These are phyloP conservation scores for Drosophila yakuba DNA, from an alignment of 1,140 invertebrate species.

Conservation along the genomic window DNA sequence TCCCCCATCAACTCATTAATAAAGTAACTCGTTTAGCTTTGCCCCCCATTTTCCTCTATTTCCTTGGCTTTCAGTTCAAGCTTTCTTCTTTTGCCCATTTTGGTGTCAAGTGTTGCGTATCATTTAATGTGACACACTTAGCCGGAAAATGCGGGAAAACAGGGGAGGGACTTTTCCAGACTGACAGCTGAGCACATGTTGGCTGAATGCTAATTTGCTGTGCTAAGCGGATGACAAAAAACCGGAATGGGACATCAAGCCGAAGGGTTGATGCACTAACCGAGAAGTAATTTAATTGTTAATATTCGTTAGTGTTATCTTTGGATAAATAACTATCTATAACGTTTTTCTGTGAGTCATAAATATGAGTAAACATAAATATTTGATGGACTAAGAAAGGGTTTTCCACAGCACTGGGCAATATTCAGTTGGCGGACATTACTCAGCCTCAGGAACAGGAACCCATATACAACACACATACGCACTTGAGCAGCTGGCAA, in stretches of 20 bases:
- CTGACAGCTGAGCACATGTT: slow-evolving; percentile 73
- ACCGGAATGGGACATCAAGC: slow-evolving; percentile 14
- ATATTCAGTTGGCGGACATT: slow-evolving; percentile 12
- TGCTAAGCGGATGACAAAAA: slow-evolving; percentile 58
- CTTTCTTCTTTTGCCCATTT: slow-evolving; percentile 54
- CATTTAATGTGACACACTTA: slow-evolving; percentile 80
- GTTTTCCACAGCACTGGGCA: background rate
- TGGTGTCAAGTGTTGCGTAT: slow-evolving; percentile 82
- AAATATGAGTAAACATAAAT: too few relatives aligned
- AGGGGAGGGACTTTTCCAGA: slow-evolving; percentile 6
- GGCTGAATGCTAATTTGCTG: slow-evolving; percentile 72
- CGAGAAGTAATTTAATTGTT: background rate
- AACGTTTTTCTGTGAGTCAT: background rate
- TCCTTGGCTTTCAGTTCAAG: slow-evolving; percentile 11
- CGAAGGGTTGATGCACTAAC: background rate
- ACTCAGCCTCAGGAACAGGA: slow-evolving; percentile 34
- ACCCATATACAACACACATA: slow-evolving; percentile 24
- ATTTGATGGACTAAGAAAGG: too few relatives aligned
- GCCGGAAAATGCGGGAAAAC: slow-evolving; percentile 2
- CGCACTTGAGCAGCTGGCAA: slow-evolving; percentile 18
- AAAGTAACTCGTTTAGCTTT: slow-evolving; percentile 10
- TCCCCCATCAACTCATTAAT: slow-evolving; percentile 34
- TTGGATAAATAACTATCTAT: background rate
- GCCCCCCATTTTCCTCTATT: background rate
- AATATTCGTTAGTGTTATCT: background rate